These are phyloP conservation scores for Melanotaenia boesemani DNA, from an alignment of 2,797 vertebrate genomes.

Conservation along the genomic window DNA sequence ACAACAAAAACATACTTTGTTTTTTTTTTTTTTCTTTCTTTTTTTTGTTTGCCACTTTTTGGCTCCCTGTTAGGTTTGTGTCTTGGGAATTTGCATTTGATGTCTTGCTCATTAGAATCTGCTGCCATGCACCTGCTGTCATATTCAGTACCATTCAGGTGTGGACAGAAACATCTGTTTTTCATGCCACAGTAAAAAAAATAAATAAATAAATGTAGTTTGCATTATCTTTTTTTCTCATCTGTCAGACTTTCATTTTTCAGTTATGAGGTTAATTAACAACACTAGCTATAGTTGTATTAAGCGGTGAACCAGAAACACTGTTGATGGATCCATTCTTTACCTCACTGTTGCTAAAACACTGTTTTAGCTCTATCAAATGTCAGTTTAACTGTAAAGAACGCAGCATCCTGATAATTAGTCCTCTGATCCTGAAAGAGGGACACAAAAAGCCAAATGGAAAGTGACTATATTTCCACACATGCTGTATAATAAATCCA, in stretches of 20 bases:
- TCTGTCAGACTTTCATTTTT: conserved; percentile 9
- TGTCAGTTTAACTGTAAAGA: neutral
- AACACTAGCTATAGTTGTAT: neutral
- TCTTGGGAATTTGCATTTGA: conserved; percentile 13
- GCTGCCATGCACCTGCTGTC: neutral
- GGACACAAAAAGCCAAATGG: neutral
- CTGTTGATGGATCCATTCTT: conserved; percentile 14
- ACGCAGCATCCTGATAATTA: neutral
- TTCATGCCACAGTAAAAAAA: neutral
- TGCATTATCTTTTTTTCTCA: neutral
- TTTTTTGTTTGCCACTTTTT: no score
- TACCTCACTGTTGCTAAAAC: conserved; percentile 5
- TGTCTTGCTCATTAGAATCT: conserved; percentile 27
- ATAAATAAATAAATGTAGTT: neutral
- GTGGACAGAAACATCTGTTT: conserved; percentile 27
- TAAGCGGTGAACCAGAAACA: neutral
- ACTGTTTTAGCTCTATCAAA: neutral
- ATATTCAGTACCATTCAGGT: conserved; percentile 9
- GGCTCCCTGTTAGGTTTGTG: no score
- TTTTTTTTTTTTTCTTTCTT: no score
- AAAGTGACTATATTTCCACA: neutral
- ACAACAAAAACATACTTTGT: no score
- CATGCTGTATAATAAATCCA: conserved; percentile 7
- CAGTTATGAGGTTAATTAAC: conserved; percentile 11
- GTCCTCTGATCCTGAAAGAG: neutral